Percentiles rank a stretch among this genome's conserved stretches.
phyloP scores from a whole-genome alignment of 2,888 invertebrate species.

The Cataglyphis altisquamis region DNA sequence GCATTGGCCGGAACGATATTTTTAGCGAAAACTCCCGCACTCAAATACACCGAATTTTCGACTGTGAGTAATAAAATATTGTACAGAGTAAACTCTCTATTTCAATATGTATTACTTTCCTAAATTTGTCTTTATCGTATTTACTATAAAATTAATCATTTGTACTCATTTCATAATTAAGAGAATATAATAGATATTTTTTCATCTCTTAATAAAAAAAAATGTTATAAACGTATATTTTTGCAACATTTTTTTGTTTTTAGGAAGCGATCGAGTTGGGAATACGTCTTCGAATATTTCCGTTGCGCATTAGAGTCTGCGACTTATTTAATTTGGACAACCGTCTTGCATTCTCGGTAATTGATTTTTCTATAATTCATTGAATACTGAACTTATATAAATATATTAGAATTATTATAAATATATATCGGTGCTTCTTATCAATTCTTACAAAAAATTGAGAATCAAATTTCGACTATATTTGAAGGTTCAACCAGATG shows the following conservation, averaged over 20 bases:
- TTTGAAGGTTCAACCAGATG: background rate
- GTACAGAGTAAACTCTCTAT: background rate
- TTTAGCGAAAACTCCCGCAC: background rate
- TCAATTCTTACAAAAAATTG: background rate
- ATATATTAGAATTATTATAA: background rate
- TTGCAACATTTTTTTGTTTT: background rate
- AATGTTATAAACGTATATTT: background rate
- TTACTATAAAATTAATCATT: background rate
- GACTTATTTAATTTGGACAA: conserved; percentile 18
- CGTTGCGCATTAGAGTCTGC: conserved; percentile 10
- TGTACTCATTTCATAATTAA: background rate
- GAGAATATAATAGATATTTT: background rate
- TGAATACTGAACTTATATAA: background rate
- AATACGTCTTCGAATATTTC: background rate
- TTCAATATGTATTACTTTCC: background rate
- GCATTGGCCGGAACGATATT: background rate
- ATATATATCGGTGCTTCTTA: background rate
- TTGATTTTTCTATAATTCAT: background rate
- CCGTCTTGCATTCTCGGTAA: conserved; percentile 8
- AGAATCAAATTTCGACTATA: background rate
- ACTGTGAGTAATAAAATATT: conserved; percentile 21
- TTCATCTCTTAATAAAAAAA: background rate
- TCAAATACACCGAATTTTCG: background rate
- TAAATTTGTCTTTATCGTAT: too few relatives aligned
- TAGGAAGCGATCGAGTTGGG: conserved; percentile 32